A percentile compares a stretch with the other conserved stretches of the same genome.
phyloP scores from a whole-genome alignment of 2,888 invertebrate species.

The Hipparchia semele region DNA sequence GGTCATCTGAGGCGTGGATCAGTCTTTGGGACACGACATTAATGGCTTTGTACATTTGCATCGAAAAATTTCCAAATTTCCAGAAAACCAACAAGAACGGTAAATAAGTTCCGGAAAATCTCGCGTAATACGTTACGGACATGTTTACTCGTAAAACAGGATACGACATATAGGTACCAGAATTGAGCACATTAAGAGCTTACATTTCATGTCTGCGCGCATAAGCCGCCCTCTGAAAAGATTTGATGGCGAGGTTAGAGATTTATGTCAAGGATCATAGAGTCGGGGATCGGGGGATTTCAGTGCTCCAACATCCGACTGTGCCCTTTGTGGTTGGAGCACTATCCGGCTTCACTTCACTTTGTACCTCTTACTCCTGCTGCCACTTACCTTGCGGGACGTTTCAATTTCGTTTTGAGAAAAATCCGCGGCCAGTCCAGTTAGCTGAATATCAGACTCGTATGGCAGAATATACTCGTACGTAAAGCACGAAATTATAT shows the following conservation, averaged over 20 bases:
- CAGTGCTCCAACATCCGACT: constrained; percentile 78
- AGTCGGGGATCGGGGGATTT: constrained; percentile 78
- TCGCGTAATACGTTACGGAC: constrained; percentile 25
- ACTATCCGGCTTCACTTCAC: constrained; percentile 79
- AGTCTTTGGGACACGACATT: no score
- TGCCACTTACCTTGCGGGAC: constrained; percentile 77
- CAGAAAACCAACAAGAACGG: constrained; percentile 12
- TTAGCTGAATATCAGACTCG: constrained; percentile 46
- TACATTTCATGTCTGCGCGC: constrained; percentile 71
- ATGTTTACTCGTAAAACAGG: constrained; percentile 45
- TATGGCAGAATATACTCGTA: constrained; percentile 19
- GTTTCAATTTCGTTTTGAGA: constrained; percentile 78
- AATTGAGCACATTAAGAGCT: constrained; percentile 72
- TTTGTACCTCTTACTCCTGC: constrained; percentile 74
- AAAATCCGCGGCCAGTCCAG: constrained; percentile 57
- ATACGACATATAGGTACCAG: constrained; percentile 50
- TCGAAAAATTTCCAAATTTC: constrained; percentile 3
- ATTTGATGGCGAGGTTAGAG: constrained; percentile 82
- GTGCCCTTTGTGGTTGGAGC: constrained; percentile 80
- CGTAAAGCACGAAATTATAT: not conserved
- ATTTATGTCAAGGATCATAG: constrained; percentile 83
- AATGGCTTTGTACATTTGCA: not conserved
- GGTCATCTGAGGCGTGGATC: no score
- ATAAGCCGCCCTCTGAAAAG: constrained; percentile 79
- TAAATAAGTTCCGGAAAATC: constrained; percentile 24